These are phyloP conservation scores for Leptinotarsa defecta DNA, from an alignment of 1,140 invertebrate species.

Conservation along the genomic window DNA sequence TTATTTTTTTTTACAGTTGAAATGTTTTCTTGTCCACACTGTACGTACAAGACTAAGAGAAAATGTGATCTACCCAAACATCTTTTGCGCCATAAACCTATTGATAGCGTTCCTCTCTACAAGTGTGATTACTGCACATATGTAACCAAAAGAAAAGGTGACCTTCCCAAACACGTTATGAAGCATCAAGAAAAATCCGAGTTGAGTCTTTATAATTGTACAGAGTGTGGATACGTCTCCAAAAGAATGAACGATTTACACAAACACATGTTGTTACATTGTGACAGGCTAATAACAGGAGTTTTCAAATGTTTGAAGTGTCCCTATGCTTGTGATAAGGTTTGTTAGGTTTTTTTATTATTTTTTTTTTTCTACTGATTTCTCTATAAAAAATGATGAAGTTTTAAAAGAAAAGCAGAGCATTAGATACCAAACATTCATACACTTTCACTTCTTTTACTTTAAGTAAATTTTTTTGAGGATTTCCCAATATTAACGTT, in stretches of 20 bases:
- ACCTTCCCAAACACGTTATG: constrained; percentile 34
- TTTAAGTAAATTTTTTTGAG: too few relatives aligned
- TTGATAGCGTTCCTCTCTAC: constrained; percentile 28
- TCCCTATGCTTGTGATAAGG: constrained; percentile 27
- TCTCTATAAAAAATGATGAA: too few relatives aligned
- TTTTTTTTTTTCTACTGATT: neutral
- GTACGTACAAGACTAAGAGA: constrained; percentile 28
- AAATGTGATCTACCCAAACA: constrained; percentile 30
- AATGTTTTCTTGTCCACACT: constrained; percentile 20
- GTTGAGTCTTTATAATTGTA: constrained; percentile 29
- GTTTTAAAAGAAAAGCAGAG: too few relatives aligned
- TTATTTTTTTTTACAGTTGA: constrained; percentile 9
- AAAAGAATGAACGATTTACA: constrained; percentile 40
- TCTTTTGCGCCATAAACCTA: constrained; percentile 11
- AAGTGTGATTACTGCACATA: constrained; percentile 35
- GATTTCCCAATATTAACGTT: too few relatives aligned
- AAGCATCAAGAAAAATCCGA: constrained; percentile 28
- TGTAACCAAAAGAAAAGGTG: constrained; percentile 39
- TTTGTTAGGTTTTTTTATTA: neutral
- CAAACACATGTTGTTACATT: constrained; percentile 37
- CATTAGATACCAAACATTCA: too few relatives aligned
- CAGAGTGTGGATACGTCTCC: constrained; percentile 37
- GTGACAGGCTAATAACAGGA: constrained; percentile 28
- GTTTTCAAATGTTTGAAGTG: constrained; percentile 39
- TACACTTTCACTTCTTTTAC: too few relatives aligned